Evolutionary conservation across 2,888 invertebrate genomes (phyloP).

Genomic region (Sminthurides aquaticus): DNA sequence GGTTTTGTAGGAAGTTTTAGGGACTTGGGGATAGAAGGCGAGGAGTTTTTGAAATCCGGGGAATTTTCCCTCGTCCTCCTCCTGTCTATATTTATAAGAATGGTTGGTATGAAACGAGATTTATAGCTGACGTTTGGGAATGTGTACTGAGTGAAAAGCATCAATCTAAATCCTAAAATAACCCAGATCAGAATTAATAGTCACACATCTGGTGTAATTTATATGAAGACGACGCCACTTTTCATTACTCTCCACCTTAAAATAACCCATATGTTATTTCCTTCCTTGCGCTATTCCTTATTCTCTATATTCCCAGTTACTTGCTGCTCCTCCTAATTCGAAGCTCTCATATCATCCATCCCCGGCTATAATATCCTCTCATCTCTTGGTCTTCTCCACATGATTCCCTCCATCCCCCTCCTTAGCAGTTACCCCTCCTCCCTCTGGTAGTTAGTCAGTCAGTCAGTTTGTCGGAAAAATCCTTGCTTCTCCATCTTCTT

Average conservation of each 20-base stretch:
- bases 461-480: conserved; percentile 22
- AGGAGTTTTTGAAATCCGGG: neutral
- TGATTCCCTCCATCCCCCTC: conserved; percentile 27
- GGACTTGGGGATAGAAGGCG: no score
- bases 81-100: conserved; percentile 16
- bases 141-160: conserved; percentile 26
- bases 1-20: no score
- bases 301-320: conserved; percentile 23
- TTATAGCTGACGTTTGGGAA: conserved; percentile 39
- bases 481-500: no score
- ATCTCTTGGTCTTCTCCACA: neutral
- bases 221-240: conserved; percentile 42
- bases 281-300: conserved; percentile 3
- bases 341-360: neutral
- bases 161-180: conserved; percentile 23
- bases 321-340: neutral
- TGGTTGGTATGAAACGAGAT: conserved; percentile 32
- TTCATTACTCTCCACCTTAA: conserved; percentile 34
- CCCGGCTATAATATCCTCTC: neutral
- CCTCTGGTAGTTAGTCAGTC: conserved; percentile 32
- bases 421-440: conserved; percentile 23
- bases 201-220: conserved; percentile 43
- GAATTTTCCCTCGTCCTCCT: neutral
- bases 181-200: conserved; percentile 24
- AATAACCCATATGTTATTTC: conserved; percentile 17